Base-by-base conservation (phyloP, 2,797 vertebrate species). In the Intellagama lesueurii region DNA sequence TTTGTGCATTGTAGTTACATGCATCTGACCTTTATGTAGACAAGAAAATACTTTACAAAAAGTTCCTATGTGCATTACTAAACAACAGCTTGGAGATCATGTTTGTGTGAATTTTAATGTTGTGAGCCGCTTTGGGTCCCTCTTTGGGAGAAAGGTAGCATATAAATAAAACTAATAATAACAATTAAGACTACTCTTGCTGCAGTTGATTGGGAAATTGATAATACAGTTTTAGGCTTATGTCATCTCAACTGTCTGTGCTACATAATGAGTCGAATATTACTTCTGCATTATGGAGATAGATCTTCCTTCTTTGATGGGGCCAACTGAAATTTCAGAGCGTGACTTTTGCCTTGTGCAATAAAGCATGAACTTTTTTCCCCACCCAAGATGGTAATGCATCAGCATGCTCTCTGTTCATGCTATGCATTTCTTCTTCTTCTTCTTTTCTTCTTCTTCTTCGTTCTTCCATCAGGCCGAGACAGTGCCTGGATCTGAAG, bases 291-390 rank as follows among this genome's bases (percentile, higher is more conserved):
- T 75, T 56, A 78, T 44, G 52, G 64, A 72, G n/a, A n/a, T 28
- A 40, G 11, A 75, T 44, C 6, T 52, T 68, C 11, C 11, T 35
- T 14, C 30, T 79, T 19, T 79, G 30, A 73, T 64, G 28, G 85
- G 5, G 28, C 28, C 14, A 60, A 12, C 2, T 3, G 64, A 32
- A 72, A 89, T 70, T 70, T 80, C 0, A 80, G 40, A 81, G 44
- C 0, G 12, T 81, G 77, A 22, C 16, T 83, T 52, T 52, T 0
- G 22, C 0, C 28, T 86, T 85, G 1, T 64, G 2, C 52, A 87
- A 66, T 66, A 75, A 89, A 91, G 82, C 64, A 35, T 17, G 69
- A 92, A 82, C 44, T 2, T 49, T 73, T 73, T 40, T 40, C 40
- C 40, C 40, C 40, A 40, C 40, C 40, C 40, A 40, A 40, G 40